Evolutionary conservation across 2,797 vertebrate genomes (phyloP).

Genomic region (Macropodus opercularis): DNA sequence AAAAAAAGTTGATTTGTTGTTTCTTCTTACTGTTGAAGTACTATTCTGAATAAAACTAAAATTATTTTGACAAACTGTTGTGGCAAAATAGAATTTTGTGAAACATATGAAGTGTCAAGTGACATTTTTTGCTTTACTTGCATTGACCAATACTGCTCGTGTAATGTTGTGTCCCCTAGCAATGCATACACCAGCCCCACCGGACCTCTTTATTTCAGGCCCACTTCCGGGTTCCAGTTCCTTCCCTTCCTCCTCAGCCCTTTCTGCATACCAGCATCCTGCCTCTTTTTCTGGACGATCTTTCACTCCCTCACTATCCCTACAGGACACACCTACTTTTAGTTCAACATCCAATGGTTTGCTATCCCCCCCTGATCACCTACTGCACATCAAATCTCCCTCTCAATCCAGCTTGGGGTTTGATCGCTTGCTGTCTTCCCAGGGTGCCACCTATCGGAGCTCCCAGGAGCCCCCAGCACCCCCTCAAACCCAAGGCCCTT

Average conservation of each 20-base stretch:
- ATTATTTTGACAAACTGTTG: too few relatives aligned
- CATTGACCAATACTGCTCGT: constrained; percentile 40
- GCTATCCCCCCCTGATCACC: constrained; percentile 89
- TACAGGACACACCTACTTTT: constrained; percentile 90
- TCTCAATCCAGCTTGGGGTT: constrained; percentile 89
- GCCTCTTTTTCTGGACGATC: constrained; percentile 90
- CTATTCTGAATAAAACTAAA: constrained; percentile 1
- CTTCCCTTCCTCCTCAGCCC: constrained; percentile 88
- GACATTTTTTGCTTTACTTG: background rate
- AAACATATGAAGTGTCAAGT: background rate
- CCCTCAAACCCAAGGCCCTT: constrained; percentile 72
- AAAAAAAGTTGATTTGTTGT: background rate
- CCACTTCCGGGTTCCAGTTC: constrained; percentile 89
- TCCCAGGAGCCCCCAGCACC: constrained; percentile 77
- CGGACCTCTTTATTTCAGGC: constrained; percentile 93
- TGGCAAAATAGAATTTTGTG: background rate
- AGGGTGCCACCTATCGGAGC: constrained; percentile 79
- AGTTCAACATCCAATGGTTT: constrained; percentile 90
- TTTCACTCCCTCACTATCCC: constrained; percentile 88
- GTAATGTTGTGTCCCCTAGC: constrained; percentile 78
- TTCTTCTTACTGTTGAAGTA: background rate
- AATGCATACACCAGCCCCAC: constrained; percentile 91
- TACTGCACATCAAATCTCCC: constrained; percentile 90
- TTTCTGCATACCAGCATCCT: constrained; percentile 94
- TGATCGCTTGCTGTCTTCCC: constrained; percentile 86